Base-by-base conservation (phyloP, 2,797 vertebrate genomes). In the Enteromius mattozi region DNA sequence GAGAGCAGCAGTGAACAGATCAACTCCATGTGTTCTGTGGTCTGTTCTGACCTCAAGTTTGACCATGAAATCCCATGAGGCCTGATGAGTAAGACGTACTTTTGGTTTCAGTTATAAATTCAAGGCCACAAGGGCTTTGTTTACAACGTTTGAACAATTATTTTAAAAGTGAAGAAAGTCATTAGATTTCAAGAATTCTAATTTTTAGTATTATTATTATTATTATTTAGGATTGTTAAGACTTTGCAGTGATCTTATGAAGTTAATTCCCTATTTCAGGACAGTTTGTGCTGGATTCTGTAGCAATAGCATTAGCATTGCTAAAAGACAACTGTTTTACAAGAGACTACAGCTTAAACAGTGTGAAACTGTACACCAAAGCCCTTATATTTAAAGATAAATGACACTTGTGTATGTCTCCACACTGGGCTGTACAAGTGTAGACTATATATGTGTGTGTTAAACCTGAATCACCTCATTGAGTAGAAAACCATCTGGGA, bases 1-100 rank as follows among this genome's bases (percentile, higher is more conserved):
- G 80, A 90, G 84, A 91, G 89, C 89, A 91, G 90, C 91, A 89
- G 78, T 85, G 84, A 91, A 89, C 87, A 91, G 90, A 91, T 89
- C 89, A 84, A 87, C 79, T 91, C 91, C 94, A 93, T 94, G 93
- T 94, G 93, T 90, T 92, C 86, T 87, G 86, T 80, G 85, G 89
- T 90, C 90, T 92, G 21, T 51, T 27, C 66, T 75, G 17, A 17
- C 40, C 61, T 45, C 30, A 63, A 35, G 40, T 69, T 40, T 87
- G 71, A 86, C 56, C 63, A 80, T 82, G 14, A 84, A 81, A 68
- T 85, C 14, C 65, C 45, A 35, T 40, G 80, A 59, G 76, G 42
- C 17, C 17, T 75, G 54, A 78, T 72, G 70, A 78, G 27, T 70
- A 78, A 78, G 71, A 80, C 9, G 0, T 76, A 56, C 13, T 49